These are phyloP conservation scores for Neocrepidodera transversa DNA, from an alignment of 2,888 invertebrate species.

Conservation along the genomic window DNA sequence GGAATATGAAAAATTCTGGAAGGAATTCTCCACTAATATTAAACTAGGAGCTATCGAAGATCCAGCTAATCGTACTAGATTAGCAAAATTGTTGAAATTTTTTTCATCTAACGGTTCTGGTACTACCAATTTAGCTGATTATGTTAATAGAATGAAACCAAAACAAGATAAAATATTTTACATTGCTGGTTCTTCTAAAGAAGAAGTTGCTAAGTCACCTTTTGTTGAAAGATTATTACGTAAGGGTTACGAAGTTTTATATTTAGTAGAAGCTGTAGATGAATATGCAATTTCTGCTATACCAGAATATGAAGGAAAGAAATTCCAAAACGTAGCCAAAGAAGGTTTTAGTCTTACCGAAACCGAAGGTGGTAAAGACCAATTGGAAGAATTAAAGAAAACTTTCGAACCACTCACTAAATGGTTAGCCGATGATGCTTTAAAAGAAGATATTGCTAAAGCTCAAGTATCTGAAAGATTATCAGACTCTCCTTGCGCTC, in stretches of 20 bases:
- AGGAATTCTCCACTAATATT: conserved; percentile 95
- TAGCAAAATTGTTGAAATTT: conserved; percentile 94
- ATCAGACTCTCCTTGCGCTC: conserved; percentile 91
- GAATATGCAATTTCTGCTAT: conserved; percentile 96
- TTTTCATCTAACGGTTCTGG: conserved; percentile 74
- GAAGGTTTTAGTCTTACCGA: conserved; percentile 92
- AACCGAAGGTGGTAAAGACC: conserved; percentile 73
- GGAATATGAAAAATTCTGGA: conserved; percentile 95
- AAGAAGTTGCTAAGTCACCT: conserved; percentile 89
- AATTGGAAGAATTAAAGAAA: conserved; percentile 76
- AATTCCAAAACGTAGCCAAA: conserved; percentile 99
- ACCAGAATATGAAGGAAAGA: conserved; percentile 98
- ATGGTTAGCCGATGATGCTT: conserved; percentile 83
- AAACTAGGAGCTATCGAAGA: conserved; percentile 92
- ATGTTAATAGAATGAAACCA: conserved; percentile 93
- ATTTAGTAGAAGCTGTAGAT: conserved; percentile 95
- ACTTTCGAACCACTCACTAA: conserved; percentile 88
- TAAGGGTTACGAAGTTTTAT: conserved; percentile 95
- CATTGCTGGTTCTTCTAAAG: conserved; percentile 87
- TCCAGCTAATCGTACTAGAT: conserved; percentile 91
- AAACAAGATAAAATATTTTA: conserved; percentile 96
- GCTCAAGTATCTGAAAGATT: conserved; percentile 87
- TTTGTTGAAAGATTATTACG: conserved; percentile 93
- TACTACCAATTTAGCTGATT: conserved; percentile 81
- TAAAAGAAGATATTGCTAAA: conserved; percentile 81